A percentile compares a stretch with the other conserved stretches of the same genome.
Conservation (phyloP, 2,113 vertebrate species). For the Bostrychus sinensis region DNA sequence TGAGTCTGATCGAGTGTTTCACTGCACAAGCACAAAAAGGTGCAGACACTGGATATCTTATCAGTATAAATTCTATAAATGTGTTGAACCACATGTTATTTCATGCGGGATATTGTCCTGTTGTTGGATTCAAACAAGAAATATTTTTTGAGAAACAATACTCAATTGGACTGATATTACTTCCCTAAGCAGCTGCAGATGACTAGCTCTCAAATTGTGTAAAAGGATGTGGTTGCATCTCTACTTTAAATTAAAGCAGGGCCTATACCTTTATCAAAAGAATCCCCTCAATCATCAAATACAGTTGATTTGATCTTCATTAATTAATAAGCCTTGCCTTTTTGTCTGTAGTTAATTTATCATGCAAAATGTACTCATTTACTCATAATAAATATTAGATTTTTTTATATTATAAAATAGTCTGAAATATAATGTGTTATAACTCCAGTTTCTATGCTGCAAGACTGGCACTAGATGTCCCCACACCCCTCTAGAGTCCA, state of each 20-base stretch:
- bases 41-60: no score
- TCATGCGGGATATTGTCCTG: no score
- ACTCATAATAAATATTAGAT: no score
- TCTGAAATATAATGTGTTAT: no score
- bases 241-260: neutral
- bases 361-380: neutral
- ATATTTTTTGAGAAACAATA: slow-evolving; percentile 38
- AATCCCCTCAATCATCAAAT: no score
- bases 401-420: no score
- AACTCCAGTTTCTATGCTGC: slow-evolving; percentile 37
- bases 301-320: no score
- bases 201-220: slow-evolving; percentile 7
- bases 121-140: slow-evolving; percentile 30
- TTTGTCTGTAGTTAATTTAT: no score
- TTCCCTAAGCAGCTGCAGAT: slow-evolving; percentile 45
- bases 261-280: neutral
- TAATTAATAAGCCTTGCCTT: no score
- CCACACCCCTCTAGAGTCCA: slow-evolving; percentile 50
- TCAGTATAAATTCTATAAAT: no score
- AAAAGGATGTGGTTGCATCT: slow-evolving; percentile 7
- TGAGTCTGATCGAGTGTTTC: slow-evolving; percentile 30
- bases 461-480: slow-evolving; percentile 85
- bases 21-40: slow-evolving; percentile 29
- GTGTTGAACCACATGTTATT: no score
- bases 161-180: slow-evolving; percentile 38